Percentiles rank a stretch among this genome's conserved stretches.
phyloP scores from a whole-genome alignment of 2,797 vertebrate species.

The Hypotaenidia okinawae region DNA sequence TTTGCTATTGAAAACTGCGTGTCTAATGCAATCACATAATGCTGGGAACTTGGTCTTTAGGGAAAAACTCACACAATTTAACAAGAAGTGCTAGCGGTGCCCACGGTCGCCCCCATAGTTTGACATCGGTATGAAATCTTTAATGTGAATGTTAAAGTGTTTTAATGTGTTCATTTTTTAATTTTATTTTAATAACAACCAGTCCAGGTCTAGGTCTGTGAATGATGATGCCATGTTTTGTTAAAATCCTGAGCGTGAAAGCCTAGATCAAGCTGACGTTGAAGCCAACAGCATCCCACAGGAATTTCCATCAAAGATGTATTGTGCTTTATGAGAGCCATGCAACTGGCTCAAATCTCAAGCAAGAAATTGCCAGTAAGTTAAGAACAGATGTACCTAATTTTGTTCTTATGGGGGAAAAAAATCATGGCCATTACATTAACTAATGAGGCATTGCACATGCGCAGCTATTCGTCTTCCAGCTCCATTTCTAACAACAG shows the following conservation, averaged over 20 bases:
- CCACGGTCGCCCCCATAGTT: neutral
- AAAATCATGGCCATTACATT: neutral
- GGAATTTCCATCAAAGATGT: constrained; percentile 54
- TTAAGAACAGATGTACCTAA: constrained; percentile 66
- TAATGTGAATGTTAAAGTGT: neutral
- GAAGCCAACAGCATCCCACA: constrained; percentile 43
- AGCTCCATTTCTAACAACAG: neutral
- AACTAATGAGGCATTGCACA: constrained; percentile 2
- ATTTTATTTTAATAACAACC: neutral
- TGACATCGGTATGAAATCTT: neutral
- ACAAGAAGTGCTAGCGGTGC: neutral
- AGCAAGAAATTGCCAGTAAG: constrained; percentile 43
- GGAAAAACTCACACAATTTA: neutral
- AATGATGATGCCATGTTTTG: constrained; percentile 30
- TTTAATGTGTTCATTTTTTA: neutral
- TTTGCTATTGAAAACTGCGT: neutral
- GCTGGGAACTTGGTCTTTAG: neutral
- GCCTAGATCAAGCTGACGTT: neutral
- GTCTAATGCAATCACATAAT: neutral
- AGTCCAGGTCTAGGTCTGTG: neutral
- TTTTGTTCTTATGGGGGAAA: constrained; percentile 32
- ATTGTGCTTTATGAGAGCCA: constrained; percentile 46
- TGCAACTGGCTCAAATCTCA: constrained; percentile 45
- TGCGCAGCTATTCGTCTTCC: neutral
- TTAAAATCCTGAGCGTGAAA: constrained; percentile 36